phyloP scores from a whole-genome alignment of 2,888 invertebrate genomes.

The Proisotoma minuta region DNA sequence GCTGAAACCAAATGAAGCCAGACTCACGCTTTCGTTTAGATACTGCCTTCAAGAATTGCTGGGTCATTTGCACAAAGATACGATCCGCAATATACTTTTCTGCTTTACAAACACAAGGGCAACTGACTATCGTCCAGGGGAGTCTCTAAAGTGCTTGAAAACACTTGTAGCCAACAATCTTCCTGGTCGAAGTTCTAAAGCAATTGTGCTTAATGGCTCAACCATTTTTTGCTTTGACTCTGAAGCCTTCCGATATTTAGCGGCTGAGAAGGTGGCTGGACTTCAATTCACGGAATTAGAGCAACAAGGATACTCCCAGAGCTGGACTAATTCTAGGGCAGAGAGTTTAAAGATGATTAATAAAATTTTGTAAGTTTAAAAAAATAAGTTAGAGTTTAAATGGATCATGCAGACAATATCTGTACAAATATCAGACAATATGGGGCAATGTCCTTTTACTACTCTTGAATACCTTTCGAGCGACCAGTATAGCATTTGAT shows the following conservation, averaged over 20 bases:
- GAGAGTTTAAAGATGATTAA: too few species aligned
- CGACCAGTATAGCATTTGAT: too few species aligned
- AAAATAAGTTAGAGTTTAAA: too few species aligned
- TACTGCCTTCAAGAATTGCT: constrained; percentile 26
- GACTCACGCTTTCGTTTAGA: constrained; percentile 9
- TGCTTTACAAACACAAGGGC: constrained; percentile 34
- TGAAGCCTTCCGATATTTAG: constrained; percentile 36
- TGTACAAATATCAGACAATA: too few species aligned
- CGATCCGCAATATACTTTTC: constrained; percentile 27
- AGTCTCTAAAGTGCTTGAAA: constrained; percentile 22
- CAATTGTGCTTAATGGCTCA: constrained; percentile 3
- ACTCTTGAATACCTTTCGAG: too few species aligned
- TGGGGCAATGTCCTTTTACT: too few species aligned
- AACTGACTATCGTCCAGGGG: constrained; percentile 33
- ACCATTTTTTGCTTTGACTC: constrained; percentile 36
- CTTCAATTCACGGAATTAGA: neutral
- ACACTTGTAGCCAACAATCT: constrained; percentile 13
- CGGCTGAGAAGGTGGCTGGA: constrained; percentile 25
- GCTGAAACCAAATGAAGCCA: constrained; percentile 21
- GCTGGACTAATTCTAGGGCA: too few species aligned
- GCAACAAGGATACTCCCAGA: neutral
- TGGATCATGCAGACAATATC: too few species aligned
- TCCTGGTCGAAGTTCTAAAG: constrained; percentile 3
- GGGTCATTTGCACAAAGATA: constrained; percentile 21
- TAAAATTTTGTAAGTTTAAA: too few species aligned